Percentiles rank a stretch among this genome's conserved stretches.
These are phyloP conservation scores for Scytalopus superciliaris DNA, from an alignment of 2,113 vertebrate species.

Conservation along the genomic window DNA sequence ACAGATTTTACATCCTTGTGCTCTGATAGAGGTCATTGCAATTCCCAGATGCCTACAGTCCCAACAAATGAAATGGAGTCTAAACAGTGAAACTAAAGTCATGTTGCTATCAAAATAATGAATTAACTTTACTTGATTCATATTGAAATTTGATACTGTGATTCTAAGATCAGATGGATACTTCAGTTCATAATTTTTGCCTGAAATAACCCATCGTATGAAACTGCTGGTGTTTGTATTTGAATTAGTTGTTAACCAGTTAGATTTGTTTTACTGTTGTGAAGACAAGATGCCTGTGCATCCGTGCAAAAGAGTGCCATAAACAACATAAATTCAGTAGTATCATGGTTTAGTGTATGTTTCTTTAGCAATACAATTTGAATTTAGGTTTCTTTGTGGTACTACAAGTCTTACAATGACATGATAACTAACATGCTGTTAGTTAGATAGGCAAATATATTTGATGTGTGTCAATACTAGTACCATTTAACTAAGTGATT, in stretches of 20 bases:
- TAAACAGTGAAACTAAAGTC: neutral
- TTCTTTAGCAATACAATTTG: neutral
- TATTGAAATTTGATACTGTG: neutral
- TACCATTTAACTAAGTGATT: neutral
- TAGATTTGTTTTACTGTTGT: neutral
- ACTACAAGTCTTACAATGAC: neutral
- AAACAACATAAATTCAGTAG: neutral
- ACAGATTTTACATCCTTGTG: neutral
- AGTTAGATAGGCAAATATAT: neutral
- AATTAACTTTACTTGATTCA: neutral
- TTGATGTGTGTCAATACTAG: neutral
- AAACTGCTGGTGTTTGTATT: neutral
- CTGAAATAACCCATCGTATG: neutral
- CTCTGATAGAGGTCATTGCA: neutral
- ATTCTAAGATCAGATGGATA: neutral
- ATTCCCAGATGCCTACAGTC: neutral
- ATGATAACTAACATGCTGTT: neutral
- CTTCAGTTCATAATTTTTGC: neutral
- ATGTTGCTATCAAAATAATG: neutral
- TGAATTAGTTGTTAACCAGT: neutral
- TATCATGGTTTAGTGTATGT: neutral
- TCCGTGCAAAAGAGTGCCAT: neutral
- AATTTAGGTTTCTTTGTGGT: neutral
- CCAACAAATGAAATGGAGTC: neutral
- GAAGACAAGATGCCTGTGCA: neutral